These are phyloP conservation scores for Euura lappo DNA, from an alignment of 1,140 invertebrate genomes.

Conservation along the genomic window DNA sequence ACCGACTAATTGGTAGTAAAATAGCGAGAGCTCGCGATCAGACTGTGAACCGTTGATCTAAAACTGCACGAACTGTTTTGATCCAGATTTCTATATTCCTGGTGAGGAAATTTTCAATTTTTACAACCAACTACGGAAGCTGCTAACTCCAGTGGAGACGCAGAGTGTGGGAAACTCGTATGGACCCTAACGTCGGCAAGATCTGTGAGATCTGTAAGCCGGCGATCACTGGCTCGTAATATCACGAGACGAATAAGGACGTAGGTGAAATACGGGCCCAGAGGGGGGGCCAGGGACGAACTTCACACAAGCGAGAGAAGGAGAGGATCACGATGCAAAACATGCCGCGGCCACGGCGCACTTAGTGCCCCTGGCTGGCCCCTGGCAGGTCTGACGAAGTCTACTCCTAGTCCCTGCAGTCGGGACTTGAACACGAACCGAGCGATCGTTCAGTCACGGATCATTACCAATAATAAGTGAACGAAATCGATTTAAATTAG, in stretches of 20 bases:
- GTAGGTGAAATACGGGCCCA: constrained; percentile 4
- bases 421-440: constrained; percentile 1
- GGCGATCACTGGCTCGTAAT: background rate
- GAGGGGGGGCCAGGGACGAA: constrained; percentile 1
- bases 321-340: constrained; percentile 28
- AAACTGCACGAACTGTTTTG: too few species aligned
- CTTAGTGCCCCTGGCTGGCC: constrained; percentile 23
- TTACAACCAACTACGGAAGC: too few species aligned
- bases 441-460: constrained; percentile 30
- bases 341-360: constrained; percentile 10
- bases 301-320: background rate
- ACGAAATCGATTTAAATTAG: constrained; percentile 37
- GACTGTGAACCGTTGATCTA: background rate
- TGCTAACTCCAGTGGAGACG: background rate
- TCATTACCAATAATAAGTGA: constrained; percentile 44
- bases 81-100: too few species aligned
- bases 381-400: constrained; percentile 25
- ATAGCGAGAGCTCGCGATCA: background rate
- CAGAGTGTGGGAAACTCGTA: background rate
- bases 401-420: constrained; percentile 35
- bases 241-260: background rate
- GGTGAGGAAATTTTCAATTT: too few species aligned
- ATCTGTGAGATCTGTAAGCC: background rate
- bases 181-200: background rate
- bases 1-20: background rate